Percentiles rank a stretch among this genome's conserved stretches.
Conservation (phyloP, 2,113 vertebrate species). For the Pangasianodon hypophthalmus region DNA sequence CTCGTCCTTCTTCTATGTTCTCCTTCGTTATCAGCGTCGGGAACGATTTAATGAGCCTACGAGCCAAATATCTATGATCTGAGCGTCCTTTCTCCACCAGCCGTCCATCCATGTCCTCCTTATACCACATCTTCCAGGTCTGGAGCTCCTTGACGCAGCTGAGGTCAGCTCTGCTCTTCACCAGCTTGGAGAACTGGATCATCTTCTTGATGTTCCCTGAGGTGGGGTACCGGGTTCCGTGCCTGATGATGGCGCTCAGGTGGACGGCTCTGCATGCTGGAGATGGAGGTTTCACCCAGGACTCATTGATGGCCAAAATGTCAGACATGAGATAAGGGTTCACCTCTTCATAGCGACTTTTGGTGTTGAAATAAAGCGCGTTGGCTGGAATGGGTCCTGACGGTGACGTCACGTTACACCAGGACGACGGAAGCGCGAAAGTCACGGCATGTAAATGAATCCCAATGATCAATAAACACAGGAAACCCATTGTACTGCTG, state of each 20-base stretch:
- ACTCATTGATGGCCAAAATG: slow-evolving; percentile 73
- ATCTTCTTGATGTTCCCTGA: slow-evolving; percentile 81
- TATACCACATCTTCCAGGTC: slow-evolving; percentile 86
- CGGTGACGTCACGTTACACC: not conserved
- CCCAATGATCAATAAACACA: slow-evolving; percentile 10
- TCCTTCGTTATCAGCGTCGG: slow-evolving; percentile 78
- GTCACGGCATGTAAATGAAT: slow-evolving; percentile 13
- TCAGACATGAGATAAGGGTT: slow-evolving; percentile 75
- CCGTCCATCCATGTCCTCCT: slow-evolving; percentile 86
- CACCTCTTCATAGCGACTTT: slow-evolving; percentile 88
- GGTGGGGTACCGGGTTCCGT: slow-evolving; percentile 91
- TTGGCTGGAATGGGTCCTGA: slow-evolving; percentile 59
- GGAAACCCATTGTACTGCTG: not conserved
- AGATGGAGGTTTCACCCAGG: slow-evolving; percentile 66
- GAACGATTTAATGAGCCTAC: slow-evolving; percentile 82
- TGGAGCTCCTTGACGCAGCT: slow-evolving; percentile 66
- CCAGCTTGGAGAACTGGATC: slow-evolving; percentile 70
- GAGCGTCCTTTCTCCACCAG: slow-evolving; percentile 79
- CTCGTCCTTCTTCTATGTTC: slow-evolving; percentile 66
- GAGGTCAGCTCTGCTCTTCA: slow-evolving; percentile 56
- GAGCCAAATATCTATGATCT: slow-evolving; percentile 82
- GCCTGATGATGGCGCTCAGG: slow-evolving; percentile 82
- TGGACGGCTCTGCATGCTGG: slow-evolving; percentile 77
- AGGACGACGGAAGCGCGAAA: slow-evolving; percentile 13
- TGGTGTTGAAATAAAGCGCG: slow-evolving; percentile 84